Base-by-base conservation (phyloP, 2,888 invertebrate genomes). In the Dynastes tityus region DNA sequence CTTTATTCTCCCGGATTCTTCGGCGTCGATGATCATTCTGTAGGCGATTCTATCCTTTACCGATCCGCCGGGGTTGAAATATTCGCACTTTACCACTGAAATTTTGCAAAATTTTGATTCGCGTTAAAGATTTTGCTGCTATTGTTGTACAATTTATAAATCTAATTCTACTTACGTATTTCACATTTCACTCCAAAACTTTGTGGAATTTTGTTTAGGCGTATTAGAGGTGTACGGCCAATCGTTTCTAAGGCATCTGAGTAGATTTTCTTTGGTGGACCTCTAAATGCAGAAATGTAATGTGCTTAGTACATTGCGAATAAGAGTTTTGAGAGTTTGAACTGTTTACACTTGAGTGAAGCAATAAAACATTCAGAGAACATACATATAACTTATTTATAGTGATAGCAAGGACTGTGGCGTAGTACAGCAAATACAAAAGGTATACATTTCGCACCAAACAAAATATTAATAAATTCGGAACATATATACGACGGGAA, bases 11-110 rank as follows among this genome's bases (percentile, higher is more conserved):
- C 98, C 98, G 80, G 91, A 91, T 78, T 92, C 91, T 89, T 99
- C 99, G 0, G 99, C 99, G 87, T 99, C 98, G 87, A 94, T 92
- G 0, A 99, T 92, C 98, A 99, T 99, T 81, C 99, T 91, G 84
- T 94, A 92, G 0, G 95, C 99, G 86, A 99, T 99, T 75, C 98
- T 92, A 87, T 98, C 98, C 87, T 98, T 98, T 0, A 98, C 95
- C 45, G 97, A 98, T 6, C 99, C 99, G 74, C 99, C 99, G 65
- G 99, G 97, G 89, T 98, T 99, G 85, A 98, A 91, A 87, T 93
- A 99, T 89, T 99, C 99, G 89, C 98, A 99, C 91, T 99, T 99
- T 75, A 93, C 99, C 91, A 96, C 98, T 98, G 86, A 80, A 9
- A 5, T 63, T 9, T 0, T 32, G 2, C 8, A 4, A 63, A 13